These are phyloP conservation scores for Temnothorax rugatulus DNA, from an alignment of 2,888 invertebrate genomes.

Conservation along the genomic window DNA sequence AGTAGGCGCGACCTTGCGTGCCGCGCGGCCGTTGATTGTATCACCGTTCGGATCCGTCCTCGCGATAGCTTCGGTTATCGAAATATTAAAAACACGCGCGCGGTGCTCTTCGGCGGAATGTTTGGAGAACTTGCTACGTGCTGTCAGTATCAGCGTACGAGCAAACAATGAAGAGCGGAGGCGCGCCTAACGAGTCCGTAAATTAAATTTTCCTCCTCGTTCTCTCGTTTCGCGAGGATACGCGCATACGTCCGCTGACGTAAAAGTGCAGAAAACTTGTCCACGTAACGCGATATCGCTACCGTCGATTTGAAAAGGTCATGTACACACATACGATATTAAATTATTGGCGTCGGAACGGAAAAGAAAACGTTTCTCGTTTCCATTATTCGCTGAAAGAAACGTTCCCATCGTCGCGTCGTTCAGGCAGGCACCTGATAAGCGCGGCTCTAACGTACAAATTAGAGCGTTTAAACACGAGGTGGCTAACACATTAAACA, in stretches of 20 bases:
- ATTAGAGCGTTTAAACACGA: not conserved
- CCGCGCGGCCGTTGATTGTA: constrained; percentile 55
- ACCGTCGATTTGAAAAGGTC: not conserved
- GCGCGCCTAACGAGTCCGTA: constrained; percentile 38
- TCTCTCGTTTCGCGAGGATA: constrained; percentile 3
- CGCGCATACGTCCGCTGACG: not conserved
- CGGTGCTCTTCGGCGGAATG: constrained; percentile 53
- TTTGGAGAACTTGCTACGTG: constrained; percentile 63
- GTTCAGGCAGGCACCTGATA: not conserved
- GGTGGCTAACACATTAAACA: too few relatives aligned
- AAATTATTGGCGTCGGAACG: not conserved
- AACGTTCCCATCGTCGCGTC: not conserved
- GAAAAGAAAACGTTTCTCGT: not conserved
- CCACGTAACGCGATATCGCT: not conserved
- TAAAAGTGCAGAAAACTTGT: constrained; percentile 4
- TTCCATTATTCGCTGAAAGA: not conserved
- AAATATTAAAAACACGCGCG: constrained; percentile 19
- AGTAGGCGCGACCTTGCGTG: constrained; percentile 13
- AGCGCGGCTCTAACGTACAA: not conserved
- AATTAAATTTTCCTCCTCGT: constrained; percentile 40
- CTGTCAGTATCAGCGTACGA: constrained; percentile 32
- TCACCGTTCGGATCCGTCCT: constrained; percentile 44
- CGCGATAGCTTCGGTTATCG: constrained; percentile 55
- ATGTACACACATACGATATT: not conserved
- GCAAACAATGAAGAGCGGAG: constrained; percentile 31